Base-by-base conservation (phyloP, 2,797 vertebrate genomes). In the Pangasius mekongensis region DNA sequence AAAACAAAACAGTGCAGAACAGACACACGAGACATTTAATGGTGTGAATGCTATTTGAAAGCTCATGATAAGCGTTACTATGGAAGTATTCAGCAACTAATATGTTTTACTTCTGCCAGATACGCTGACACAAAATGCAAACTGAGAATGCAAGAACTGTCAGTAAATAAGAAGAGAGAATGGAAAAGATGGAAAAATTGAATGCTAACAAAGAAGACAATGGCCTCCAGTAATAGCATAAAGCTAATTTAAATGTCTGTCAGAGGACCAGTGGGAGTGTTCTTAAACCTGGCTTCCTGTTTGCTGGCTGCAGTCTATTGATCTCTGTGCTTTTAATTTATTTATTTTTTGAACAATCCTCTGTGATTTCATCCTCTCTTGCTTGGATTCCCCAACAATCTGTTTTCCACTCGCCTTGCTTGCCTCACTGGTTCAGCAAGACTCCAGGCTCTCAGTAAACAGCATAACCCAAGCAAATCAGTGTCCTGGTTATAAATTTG, bases 331-430 rank as follows among this genome's bases (percentile, higher is more conserved):
- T 84, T 18, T 67, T 64, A n/a, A n/a, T 60, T 66, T 66, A 14
- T 14, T 33, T 43, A 8, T 81, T 88, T 92, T 89, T 86, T 87
- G 77, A 93, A 92, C 91, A 92, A 91, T 92, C 83, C 87, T 91
- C 78, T 85, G 87, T 54, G 84, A 91, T 92, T 89, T 71, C 24
- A 39, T 47, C 47, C n/a, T 62, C 43, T 84, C 83, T 89, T 39
- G 83, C 91, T 88, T 85, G 85, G 86, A 90, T 91, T 89, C 89
- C 86, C 76, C 33, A 73, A 78, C 81, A 89, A 92, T 91, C 89
- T 92, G 74, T 91, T 89, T 85, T 88, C 86, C 74, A 73, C 86
- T 81, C 4, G 85, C 90, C 84, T 92, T 85, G 83, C 89, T 33
- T 91, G 62, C 89, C 39, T 82, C 82, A 80, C 58, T 84, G 83